Evolutionary conservation across 2,888 invertebrate species (phyloP), one percentile per base, ranked within the genome.

Genomic region (Lepidonotus clava): DNA sequence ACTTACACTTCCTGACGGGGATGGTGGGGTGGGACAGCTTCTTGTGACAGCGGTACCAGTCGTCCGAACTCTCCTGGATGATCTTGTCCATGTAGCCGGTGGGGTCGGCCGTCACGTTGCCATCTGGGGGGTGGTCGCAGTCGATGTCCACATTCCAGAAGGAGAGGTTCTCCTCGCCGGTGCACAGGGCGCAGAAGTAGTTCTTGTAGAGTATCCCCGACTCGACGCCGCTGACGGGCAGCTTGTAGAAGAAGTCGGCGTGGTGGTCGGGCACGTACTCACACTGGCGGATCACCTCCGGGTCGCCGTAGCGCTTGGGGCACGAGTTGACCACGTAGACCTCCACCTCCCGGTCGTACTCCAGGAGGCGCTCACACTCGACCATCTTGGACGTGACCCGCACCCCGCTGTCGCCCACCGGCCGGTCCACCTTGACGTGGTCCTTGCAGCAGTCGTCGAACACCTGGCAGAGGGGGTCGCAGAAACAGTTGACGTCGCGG

Each of bases 151-250:
- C 83, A 21, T 51, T 24, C 90, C 89, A 89, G 61, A 87, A 89
- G 28, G 85, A 61, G 0, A 88, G 21, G 34, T 88, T 83, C 41
- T 80, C 38, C 32, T 89, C 91, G n/a, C 86, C 80, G 83, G 91
- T 88, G 84, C 92, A 92, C 8, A 89, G 53, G 8, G 92, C 92
- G 87, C 92, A 92, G 84, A 90, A 89, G 67, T 87, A 77, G 80
- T 92, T 92, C 40, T 88, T 87, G 88, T 91, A 92, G 24, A 90
- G 85, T 8, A 90, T 51, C 4, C 89, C 77, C 83, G 87, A 46
- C 4, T 34, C n/a, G 8, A 38, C 53, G 1, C 90, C 89, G 14
- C 88, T 86, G 53, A 92, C 92, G 1, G 90, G 90, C 34, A 90
- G 76, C 14, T 87, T 76, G 71, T 85, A 86, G 56, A 89, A 88